phyloP scores from a whole-genome alignment of 2,113 vertebrate species.

The Patagioenas fasciata region DNA sequence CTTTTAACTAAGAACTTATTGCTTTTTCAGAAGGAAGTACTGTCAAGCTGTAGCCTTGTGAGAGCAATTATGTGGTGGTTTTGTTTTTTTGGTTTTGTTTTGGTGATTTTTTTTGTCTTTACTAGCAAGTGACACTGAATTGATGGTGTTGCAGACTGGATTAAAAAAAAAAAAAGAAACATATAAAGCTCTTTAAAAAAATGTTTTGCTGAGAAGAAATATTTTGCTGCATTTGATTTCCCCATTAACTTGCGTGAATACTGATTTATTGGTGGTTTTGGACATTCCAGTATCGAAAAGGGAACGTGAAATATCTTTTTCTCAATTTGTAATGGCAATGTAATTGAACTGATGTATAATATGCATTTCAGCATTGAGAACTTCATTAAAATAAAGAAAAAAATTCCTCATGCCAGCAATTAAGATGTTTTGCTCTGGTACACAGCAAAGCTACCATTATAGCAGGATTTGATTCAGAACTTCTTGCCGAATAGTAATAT shows the following conservation, averaged over 20 bases:
- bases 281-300: neutral
- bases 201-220: neutral
- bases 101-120: neutral
- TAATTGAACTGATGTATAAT: neutral
- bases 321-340: neutral
- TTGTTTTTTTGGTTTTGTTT: too few relatives aligned
- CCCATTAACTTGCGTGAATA: neutral
- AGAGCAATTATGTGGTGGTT: rapidly evolving
- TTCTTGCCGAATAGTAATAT: neutral
- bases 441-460: neutral
- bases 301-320: slow-evolving; percentile 17
- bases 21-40: neutral
- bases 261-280: slow-evolving; percentile 2
- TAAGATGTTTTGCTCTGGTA: neutral
- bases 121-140: neutral
- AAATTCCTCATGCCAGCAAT: neutral
- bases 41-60: neutral
- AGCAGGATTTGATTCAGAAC: neutral
- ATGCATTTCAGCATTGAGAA: neutral
- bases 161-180: too few relatives aligned
- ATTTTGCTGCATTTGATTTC: slow-evolving; percentile 5
- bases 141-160: neutral
- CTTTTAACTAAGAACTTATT: neutral
- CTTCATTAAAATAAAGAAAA: slow-evolving; percentile 10
- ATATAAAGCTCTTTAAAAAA: neutral